Evolutionary conservation across 2,797 vertebrate genomes (phyloP).

Genomic region (Eupleurogrammus muticus): DNA sequence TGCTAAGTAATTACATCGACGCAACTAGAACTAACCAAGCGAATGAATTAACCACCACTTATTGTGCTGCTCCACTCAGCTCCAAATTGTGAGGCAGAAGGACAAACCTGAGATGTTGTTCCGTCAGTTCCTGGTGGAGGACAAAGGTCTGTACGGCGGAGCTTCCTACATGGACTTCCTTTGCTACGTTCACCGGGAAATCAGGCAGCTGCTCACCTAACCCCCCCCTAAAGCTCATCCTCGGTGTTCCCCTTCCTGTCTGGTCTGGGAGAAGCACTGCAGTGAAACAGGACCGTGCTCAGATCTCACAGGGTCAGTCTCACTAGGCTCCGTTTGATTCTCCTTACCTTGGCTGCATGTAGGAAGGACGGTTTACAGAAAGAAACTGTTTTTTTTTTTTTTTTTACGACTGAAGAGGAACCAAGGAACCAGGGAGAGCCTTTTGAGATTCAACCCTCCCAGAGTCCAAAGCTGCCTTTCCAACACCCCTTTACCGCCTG

Average conservation of each 20-base stretch:
- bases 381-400: slow-evolving; percentile 6
- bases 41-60: not conserved
- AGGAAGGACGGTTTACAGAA: slow-evolving; percentile 17
- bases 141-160: slow-evolving; percentile 92
- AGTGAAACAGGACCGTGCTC: slow-evolving; percentile 40
- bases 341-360: slow-evolving; percentile 8
- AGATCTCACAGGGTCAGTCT: slow-evolving; percentile 45
- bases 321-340: slow-evolving; percentile 24
- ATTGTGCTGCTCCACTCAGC: slow-evolving; percentile 74
- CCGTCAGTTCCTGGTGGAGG: slow-evolving; percentile 95
- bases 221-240: not conserved
- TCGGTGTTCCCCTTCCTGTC: not conserved
- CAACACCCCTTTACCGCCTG: slow-evolving; percentile 19
- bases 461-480: slow-evolving; percentile 72
- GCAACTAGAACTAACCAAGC: not conserved
- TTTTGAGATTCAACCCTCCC: slow-evolving; percentile 31
- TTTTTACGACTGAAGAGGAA: slow-evolving; percentile 30
- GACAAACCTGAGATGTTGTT: slow-evolving; percentile 92
- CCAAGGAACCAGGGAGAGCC: slow-evolving; percentile 24
- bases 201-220: slow-evolving; percentile 95
- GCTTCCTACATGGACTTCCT: slow-evolving; percentile 96
- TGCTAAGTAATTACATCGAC: not conserved
- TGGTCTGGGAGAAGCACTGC: slow-evolving; percentile 18
- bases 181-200: slow-evolving; percentile 93
- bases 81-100: slow-evolving; percentile 90